Percentiles rank a stretch among this genome's conserved stretches.
Evolutionary conservation across 2,797 vertebrate species (phyloP).

Genomic region (Microctenopoma stevenorrisi): DNA sequence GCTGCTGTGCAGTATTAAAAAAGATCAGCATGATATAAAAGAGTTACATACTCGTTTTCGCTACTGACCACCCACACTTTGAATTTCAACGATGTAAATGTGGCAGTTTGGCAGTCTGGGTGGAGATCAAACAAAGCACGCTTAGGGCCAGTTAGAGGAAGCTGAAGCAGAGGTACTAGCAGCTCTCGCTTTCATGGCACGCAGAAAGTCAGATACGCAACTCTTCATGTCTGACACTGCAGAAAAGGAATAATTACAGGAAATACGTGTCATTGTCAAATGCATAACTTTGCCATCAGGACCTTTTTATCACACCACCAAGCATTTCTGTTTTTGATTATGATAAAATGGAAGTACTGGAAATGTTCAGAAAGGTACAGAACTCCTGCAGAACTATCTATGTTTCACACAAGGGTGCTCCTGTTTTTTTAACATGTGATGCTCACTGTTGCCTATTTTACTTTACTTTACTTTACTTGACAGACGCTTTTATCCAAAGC

Average conservation of each 20-base stretch:
- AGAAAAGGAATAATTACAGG: slow-evolving; percentile 24
- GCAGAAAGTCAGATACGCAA: slow-evolving; percentile 19
- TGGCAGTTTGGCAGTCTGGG: slow-evolving; percentile 32
- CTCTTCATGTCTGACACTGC: slow-evolving; percentile 12
- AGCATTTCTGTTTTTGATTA: slow-evolving; percentile 9
- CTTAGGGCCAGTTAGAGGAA: slow-evolving; percentile 21
- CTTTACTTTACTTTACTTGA: no score
- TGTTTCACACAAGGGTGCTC: no score
- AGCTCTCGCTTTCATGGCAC: slow-evolving; percentile 25
- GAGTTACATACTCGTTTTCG: slow-evolving; percentile 23
- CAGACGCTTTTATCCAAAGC: no score
- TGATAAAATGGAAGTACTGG: background rate
- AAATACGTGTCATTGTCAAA: slow-evolving; percentile 7
- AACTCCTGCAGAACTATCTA: no score
- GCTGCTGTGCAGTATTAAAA: slow-evolving; percentile 23
- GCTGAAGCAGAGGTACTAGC: slow-evolving; percentile 31
- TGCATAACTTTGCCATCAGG: slow-evolving; percentile 1
- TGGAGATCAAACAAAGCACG: slow-evolving; percentile 9
- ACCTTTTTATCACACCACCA: slow-evolving; percentile 7
- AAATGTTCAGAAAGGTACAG: no score
- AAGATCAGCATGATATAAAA: slow-evolving; percentile 15
- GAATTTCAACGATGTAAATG: slow-evolving; percentile 38
- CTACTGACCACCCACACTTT: slow-evolving; percentile 45
- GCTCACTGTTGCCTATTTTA: no score
- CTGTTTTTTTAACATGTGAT: no score